Conservation (phyloP, 1,140 invertebrate genomes). For the Zaprionus lachaisei region DNA sequence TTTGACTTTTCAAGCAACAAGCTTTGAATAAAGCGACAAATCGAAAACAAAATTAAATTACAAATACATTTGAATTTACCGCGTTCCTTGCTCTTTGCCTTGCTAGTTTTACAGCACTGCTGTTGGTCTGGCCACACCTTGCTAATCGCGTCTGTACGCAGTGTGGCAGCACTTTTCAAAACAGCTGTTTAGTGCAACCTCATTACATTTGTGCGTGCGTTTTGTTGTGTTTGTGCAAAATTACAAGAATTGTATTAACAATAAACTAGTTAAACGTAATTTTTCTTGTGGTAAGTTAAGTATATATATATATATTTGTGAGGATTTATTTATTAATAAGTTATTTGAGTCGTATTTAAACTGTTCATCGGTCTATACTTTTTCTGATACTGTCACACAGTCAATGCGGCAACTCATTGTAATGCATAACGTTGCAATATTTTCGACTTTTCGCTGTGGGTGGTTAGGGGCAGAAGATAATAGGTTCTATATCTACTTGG, state of each 20-base stretch:
- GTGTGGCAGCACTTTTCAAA: not conserved
- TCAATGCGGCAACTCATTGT: not conserved
- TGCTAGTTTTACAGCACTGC: not conserved
- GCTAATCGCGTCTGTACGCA: not conserved
- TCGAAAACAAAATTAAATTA: not conserved
- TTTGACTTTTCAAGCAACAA: not conserved
- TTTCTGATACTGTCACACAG: not conserved
- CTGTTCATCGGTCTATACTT: too few relatives aligned
- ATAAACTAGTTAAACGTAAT: not conserved
- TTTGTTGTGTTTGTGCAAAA: conserved; percentile 6
- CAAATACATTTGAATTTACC: not conserved
- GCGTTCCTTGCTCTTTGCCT: not conserved
- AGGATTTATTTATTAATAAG: not conserved
- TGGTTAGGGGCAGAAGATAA: not conserved
- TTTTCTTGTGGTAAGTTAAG: not conserved
- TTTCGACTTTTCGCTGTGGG: not conserved
- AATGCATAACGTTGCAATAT: not conserved
- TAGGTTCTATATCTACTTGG: not conserved
- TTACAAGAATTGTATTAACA: not conserved
- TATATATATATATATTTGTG: not conserved
- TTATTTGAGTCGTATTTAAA: not conserved
- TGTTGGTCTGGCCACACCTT: not conserved
- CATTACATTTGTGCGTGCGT: conserved; percentile 9
- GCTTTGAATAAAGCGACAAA: not conserved
- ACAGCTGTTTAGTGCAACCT: conserved; percentile 5